These are phyloP conservation scores for Idaea straminata DNA, from an alignment of 2,888 invertebrate genomes.

Conservation along the genomic window DNA sequence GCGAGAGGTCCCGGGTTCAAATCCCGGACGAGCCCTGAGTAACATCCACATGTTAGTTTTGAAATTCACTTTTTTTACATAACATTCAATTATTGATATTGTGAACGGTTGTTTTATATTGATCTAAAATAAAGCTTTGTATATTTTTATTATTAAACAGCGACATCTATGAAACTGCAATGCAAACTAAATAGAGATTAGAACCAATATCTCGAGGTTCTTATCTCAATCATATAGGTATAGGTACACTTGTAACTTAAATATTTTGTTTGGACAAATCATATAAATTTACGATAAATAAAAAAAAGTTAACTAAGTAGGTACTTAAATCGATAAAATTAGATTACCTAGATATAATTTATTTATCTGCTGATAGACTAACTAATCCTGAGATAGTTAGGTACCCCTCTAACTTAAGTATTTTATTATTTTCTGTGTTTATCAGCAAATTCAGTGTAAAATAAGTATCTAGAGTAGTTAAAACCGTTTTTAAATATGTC, in stretches of 20 bases:
- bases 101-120: not conserved
- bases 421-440: not conserved
- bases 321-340: not conserved
- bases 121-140: not conserved
- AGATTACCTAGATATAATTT: not conserved
- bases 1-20: slow-evolving; percentile 82
- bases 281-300: not conserved
- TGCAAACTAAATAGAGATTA: not conserved
- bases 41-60: not conserved
- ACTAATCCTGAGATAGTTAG: not conserved
- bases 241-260: not conserved
- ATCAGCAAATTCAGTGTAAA: not conserved
- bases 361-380: not conserved
- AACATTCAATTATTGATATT: not conserved
- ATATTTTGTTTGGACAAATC: not conserved
- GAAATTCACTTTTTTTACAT: not conserved
- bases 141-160: not conserved
- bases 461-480: slow-evolving; percentile 1
- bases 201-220: not conserved
- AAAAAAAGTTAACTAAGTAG: not conserved
- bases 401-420: not conserved
- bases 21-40: slow-evolving; percentile 78
- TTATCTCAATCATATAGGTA: slow-evolving; percentile 4
- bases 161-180: not conserved
- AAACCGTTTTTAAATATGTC: not conserved